A percentile compares a stretch with the other conserved stretches of the same genome.
phyloP scores from a whole-genome alignment of 2,888 invertebrate species.

The Apotomis turbidana region DNA sequence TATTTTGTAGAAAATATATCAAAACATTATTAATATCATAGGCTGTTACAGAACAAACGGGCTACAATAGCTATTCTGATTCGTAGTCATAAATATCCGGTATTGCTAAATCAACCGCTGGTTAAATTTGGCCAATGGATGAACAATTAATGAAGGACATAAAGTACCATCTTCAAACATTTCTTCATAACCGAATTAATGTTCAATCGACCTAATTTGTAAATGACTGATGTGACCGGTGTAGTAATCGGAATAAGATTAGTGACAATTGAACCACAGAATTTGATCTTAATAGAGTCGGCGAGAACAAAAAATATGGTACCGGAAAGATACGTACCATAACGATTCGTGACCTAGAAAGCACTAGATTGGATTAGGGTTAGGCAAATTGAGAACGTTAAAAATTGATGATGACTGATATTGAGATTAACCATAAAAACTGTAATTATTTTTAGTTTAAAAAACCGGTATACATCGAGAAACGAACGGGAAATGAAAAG shows the following conservation, averaged over 20 bases:
- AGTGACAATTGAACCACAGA: slow-evolving; percentile 5
- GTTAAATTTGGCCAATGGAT: too few relatives aligned
- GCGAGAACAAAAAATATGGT: slow-evolving; percentile 13
- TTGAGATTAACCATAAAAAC: neutral
- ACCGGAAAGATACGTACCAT: slow-evolving; percentile 9
- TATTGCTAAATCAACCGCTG: too few relatives aligned
- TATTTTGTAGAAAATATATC: too few relatives aligned
- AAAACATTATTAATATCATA: too few relatives aligned
- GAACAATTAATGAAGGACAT: neutral
- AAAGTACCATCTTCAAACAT: neutral
- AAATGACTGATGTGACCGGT: slow-evolving; percentile 1
- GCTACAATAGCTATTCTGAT: too few relatives aligned
- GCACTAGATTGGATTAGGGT: neutral
- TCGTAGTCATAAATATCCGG: too few relatives aligned
- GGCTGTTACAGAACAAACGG: too few relatives aligned
- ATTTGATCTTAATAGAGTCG: slow-evolving; percentile 26
- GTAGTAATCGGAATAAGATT: slow-evolving; percentile 11
- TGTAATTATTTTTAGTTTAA: neutral
- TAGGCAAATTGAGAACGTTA: slow-evolving; percentile 13
- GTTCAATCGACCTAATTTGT: slow-evolving; percentile 8
- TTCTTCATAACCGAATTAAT: neutral
- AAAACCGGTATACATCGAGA: too few relatives aligned
- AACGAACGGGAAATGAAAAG: too few relatives aligned
- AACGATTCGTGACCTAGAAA: slow-evolving; percentile 29
- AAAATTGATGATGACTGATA: too few relatives aligned